Evolutionary conservation across 2,113 vertebrate species (phyloP).

Genomic region (Menidia beryllina): DNA sequence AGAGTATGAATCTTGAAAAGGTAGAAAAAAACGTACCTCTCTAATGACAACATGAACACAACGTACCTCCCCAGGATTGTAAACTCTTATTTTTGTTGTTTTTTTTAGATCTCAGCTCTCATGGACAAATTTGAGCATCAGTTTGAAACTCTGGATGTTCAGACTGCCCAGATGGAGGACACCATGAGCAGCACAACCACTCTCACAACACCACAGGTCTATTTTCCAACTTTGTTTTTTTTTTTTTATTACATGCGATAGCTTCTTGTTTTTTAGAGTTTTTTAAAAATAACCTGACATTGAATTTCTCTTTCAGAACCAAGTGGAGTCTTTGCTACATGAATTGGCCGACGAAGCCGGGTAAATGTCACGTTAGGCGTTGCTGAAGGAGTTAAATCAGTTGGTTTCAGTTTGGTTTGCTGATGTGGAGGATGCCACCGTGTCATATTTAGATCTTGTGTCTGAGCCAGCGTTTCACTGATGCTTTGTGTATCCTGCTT

Average conservation of each 20-base stretch:
- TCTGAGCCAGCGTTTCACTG: background rate
- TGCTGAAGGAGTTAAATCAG: constrained; percentile 5
- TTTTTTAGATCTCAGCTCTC: constrained; percentile 87
- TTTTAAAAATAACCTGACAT: no score
- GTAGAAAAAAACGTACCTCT: constrained; percentile 62
- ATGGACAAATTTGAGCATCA: constrained; percentile 97
- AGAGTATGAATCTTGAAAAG: constrained; percentile 98
- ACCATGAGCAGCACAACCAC: constrained; percentile 97
- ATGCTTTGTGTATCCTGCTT: constrained; percentile 32
- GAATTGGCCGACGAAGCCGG: constrained; percentile 96
- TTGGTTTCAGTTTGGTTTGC: background rate
- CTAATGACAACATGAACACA: background rate
- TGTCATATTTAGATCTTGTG: background rate
- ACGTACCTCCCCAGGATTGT: background rate
- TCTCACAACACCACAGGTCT: constrained; percentile 93
- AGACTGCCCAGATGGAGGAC: constrained; percentile 97
- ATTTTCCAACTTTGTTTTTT: background rate
- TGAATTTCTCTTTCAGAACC: constrained; percentile 86
- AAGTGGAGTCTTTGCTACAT: constrained; percentile 90
- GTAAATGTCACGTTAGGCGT: constrained; percentile 70
- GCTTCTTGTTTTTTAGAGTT: no score
- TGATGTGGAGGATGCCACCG: background rate
- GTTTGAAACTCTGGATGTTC: constrained; percentile 96
- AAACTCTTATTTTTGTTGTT: background rate
- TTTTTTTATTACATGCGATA: no score